Conservation (phyloP, 2,797 vertebrate genomes). For the Petrocephalus sullivani region DNA sequence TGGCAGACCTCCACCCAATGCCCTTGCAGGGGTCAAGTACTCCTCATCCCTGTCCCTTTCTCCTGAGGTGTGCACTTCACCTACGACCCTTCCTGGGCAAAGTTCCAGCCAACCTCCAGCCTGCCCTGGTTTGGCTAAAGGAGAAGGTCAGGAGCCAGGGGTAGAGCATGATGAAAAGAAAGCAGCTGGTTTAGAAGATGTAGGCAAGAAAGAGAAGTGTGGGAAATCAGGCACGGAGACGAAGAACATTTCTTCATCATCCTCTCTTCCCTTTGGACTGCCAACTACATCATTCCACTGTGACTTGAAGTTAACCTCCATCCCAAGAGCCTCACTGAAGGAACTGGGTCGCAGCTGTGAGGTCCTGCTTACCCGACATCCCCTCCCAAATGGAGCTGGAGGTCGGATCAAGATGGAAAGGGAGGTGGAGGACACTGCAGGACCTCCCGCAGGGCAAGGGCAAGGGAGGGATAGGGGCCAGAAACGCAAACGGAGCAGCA, state of each 20-base stretch:
- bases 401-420: slow-evolving; percentile 44
- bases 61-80: slow-evolving; percentile 53
- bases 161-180: not conserved
- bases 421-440: not conserved
- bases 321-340: slow-evolving; percentile 32
- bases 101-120: slow-evolving; percentile 23
- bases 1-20: slow-evolving; percentile 48
- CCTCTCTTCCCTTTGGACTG: slow-evolving; percentile 17
- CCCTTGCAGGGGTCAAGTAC: slow-evolving; percentile 57
- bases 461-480: slow-evolving; percentile 26
- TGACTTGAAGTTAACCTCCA: slow-evolving; percentile 11
- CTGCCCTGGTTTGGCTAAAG: not conserved
- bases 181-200: not conserved
- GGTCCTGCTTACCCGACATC: slow-evolving; percentile 62
- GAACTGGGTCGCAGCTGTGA: slow-evolving; percentile 54
- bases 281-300: slow-evolving; percentile 51
- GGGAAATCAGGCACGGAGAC: not conserved
- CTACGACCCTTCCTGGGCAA: slow-evolving; percentile 26
- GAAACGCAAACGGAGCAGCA: slow-evolving; percentile 39
- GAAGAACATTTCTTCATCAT: slow-evolving; percentile 7
- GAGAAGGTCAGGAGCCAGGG: not conserved
- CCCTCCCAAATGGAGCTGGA: slow-evolving; percentile 56
- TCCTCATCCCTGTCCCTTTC: slow-evolving; percentile 61
- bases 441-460: not conserved
- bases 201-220: not conserved